These are phyloP conservation scores for Rhagophthalmus giganteus DNA, from an alignment of 2,888 invertebrate species.

Conservation along the genomic window DNA sequence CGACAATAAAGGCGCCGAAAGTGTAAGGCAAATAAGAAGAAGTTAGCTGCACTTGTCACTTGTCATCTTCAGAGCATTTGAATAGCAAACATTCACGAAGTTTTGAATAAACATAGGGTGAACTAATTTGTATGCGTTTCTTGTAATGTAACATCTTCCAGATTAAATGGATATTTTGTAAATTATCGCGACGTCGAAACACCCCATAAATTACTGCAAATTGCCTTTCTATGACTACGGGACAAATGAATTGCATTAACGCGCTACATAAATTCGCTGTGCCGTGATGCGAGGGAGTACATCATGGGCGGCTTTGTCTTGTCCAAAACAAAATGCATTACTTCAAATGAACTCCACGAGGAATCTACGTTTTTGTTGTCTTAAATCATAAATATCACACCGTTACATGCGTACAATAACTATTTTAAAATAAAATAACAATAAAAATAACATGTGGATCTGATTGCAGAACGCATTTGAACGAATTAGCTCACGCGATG, in stretches of 20 bases:
- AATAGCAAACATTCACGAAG: conserved; percentile 28
- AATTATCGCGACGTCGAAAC: conserved; percentile 20
- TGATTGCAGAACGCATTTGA: too few relatives aligned
- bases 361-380: too few relatives aligned
- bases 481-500: too few relatives aligned
- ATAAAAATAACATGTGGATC: too few relatives aligned
- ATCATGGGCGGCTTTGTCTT: conserved; percentile 17
- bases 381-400: too few relatives aligned
- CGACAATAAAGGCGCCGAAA: conserved; percentile 16
- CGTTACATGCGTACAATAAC: too few relatives aligned
- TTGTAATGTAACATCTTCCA: conserved; percentile 23
- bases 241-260: conserved; percentile 36
- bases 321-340: conserved; percentile 7
- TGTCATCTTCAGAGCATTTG: conserved; percentile 29
- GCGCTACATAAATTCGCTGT: conserved; percentile 31
- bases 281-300: conserved; percentile 21
- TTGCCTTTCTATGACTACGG: conserved; percentile 32
- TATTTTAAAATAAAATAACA: too few relatives aligned
- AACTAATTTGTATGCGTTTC: conserved; percentile 28
- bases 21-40: conserved; percentile 31
- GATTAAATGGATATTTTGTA: conserved; percentile 25
- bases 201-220: conserved; percentile 34
- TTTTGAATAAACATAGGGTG: conserved; percentile 31
- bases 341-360: too few relatives aligned
- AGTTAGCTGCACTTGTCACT: conserved; percentile 26